Evolutionary conservation across 2,113 vertebrate genomes (phyloP).

Genomic region (Chamaea fasciata): DNA sequence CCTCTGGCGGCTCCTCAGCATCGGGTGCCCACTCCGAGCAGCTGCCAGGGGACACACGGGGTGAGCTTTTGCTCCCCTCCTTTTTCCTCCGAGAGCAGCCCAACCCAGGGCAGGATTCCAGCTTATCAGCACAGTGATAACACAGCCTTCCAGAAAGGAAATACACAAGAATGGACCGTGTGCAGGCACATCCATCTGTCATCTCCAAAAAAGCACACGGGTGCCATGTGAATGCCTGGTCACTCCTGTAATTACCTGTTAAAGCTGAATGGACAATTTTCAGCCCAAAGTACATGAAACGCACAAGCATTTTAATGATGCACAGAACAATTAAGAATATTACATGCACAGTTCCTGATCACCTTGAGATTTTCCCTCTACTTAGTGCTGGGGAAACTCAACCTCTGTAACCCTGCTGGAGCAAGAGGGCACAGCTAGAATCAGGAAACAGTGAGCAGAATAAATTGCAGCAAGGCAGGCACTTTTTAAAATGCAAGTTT

Average conservation of each 20-base stretch:
- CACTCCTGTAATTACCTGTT: slow-evolving; percentile 36
- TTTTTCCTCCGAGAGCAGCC: neutral
- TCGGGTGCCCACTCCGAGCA: fast-evolving
- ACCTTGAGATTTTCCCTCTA: slow-evolving; percentile 1
- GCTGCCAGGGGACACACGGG: fast-evolving
- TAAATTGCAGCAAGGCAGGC: slow-evolving; percentile 47
- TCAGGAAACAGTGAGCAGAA: neutral
- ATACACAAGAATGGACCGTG: neutral
- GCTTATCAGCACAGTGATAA: neutral
- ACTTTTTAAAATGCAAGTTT: slow-evolving; percentile 60
- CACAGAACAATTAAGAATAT: slow-evolving; percentile 37
- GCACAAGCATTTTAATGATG: slow-evolving; percentile 1
- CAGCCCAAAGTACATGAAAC: neutral
- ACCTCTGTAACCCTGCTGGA: slow-evolving; percentile 5
- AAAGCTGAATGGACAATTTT: slow-evolving; percentile 47
- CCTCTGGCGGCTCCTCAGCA: neutral
- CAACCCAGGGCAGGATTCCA: neutral
- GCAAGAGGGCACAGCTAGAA: slow-evolving; percentile 6
- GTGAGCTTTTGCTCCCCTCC: neutral
- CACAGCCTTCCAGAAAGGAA: neutral
- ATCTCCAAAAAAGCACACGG: neutral
- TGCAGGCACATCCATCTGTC: slow-evolving; percentile 21
- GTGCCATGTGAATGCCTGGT: slow-evolving; percentile 2
- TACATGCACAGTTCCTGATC: slow-evolving; percentile 16
- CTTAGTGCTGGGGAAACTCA: neutral